Conservation (phyloP, 2,888 invertebrate genomes). For the Caenorhabditis imperialis region DNA sequence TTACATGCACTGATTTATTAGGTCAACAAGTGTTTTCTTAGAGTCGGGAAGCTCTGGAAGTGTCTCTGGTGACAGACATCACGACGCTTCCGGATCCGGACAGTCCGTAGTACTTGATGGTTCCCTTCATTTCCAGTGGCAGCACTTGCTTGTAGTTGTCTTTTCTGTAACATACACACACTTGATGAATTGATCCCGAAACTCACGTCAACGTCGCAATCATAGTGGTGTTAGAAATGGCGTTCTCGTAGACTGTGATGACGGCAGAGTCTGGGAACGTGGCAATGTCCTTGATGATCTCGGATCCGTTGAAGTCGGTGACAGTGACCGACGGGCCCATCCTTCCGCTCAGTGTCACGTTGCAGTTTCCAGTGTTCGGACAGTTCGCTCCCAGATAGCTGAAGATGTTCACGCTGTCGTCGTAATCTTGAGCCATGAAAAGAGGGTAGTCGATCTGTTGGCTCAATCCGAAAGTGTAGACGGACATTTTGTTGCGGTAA, state of each 20-base stretch:
- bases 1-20: too few species aligned
- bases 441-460: conserved; percentile 5
- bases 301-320: conserved; percentile 12
- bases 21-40: too few species aligned
- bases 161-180: conserved; percentile 15
- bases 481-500: conserved; percentile 27
- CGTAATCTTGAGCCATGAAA: conserved; percentile 8
- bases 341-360: conserved; percentile 1
- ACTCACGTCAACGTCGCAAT: conserved; percentile 21
- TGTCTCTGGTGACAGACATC: conserved; percentile 26
- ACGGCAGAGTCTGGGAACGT: background rate
- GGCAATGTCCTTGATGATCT: conserved; percentile 9
- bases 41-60: conserved; percentile 24
- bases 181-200: too few species aligned
- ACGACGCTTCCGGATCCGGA: conserved; percentile 5
- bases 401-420: background rate
- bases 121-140: conserved; percentile 20
- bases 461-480: conserved; percentile 19
- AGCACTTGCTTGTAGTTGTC: conserved; percentile 11
- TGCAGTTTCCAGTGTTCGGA: conserved; percentile 17
- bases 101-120: conserved; percentile 22
- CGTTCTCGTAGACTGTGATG: conserved; percentile 21
- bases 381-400: conserved; percentile 14
- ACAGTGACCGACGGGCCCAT: conserved; percentile 1
- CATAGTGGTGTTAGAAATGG: conserved; percentile 1